Conservation (phyloP, 2,888 invertebrate genomes). For the Drosophila seclusa region DNA sequence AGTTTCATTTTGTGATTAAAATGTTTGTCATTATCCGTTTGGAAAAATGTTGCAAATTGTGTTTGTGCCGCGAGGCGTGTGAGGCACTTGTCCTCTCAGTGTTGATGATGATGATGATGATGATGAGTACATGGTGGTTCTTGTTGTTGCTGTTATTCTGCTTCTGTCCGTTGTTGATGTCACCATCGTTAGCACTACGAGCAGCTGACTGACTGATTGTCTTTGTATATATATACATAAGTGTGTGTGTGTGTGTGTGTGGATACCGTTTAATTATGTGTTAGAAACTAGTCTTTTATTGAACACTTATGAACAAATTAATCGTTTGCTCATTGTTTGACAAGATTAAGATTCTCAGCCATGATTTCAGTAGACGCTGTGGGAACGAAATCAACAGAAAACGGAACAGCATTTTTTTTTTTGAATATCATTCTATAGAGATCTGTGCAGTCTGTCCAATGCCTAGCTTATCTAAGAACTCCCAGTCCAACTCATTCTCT, state of each 20-base stretch:
- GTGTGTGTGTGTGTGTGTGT: not conserved
- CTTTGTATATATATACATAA: not conserved
- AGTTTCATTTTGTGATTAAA: slow-evolving; percentile 76
- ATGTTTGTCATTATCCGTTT: slow-evolving; percentile 83
- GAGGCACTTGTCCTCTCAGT: slow-evolving; percentile 59
- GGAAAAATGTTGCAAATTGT: slow-evolving; percentile 84
- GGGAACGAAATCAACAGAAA: not conserved
- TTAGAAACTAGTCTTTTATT: not conserved
- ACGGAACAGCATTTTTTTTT: not conserved
- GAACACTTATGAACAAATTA: not conserved
- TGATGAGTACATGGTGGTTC: slow-evolving; percentile 10
- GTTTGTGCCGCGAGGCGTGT: slow-evolving; percentile 81
- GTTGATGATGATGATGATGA: slow-evolving; percentile 15
- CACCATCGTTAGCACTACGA: slow-evolving; percentile 34
- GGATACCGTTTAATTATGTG: not conserved
- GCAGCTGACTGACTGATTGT: slow-evolving; percentile 20
- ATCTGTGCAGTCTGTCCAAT: not conserved
- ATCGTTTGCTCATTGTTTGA: not conserved
- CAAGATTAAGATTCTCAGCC: not conserved
- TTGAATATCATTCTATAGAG: not conserved
- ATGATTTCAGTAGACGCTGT: not conserved
- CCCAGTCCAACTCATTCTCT: not conserved
- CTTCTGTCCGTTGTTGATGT: slow-evolving; percentile 33
- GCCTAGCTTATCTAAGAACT: not conserved
- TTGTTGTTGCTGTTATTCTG: slow-evolving; percentile 7